Evolutionary conservation across 2,797 vertebrate species (phyloP).

Genomic region (Steatocranus sp.): DNA sequence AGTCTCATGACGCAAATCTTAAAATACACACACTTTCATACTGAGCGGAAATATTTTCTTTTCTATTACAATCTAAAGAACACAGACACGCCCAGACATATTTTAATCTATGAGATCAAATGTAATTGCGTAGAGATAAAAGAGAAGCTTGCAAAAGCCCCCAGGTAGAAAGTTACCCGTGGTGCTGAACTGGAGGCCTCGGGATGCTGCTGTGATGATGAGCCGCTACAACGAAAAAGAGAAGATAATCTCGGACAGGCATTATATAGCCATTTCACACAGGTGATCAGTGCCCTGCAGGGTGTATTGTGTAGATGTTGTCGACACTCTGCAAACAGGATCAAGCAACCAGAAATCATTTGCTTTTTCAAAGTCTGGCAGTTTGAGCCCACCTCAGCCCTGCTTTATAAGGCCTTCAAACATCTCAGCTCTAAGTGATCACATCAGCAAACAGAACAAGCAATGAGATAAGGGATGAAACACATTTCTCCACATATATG

Average conservation of each 20-base stretch:
- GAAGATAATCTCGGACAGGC: not conserved
- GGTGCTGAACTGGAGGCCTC: not conserved
- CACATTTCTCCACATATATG: not conserved
- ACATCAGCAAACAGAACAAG: no score
- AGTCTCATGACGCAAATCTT: not conserved
- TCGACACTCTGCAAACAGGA: not conserved
- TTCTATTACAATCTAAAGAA: not conserved
- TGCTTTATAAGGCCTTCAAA: not conserved
- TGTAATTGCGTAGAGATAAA: constrained; percentile 20
- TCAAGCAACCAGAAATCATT: not conserved
- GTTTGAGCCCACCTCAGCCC: not conserved
- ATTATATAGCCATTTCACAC: not conserved
- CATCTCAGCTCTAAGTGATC: no score
- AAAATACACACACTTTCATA: not conserved
- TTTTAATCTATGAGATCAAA: not conserved
- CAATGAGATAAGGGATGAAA: not conserved
- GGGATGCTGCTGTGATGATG: constrained; percentile 27
- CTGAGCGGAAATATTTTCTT: not conserved
- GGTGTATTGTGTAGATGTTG: not conserved
- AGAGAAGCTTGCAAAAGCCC: not conserved
- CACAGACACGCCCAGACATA: not conserved
- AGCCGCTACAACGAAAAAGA: constrained; percentile 25
- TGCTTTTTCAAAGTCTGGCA: not conserved
- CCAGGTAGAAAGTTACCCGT: constrained; percentile 21
- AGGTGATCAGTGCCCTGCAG: not conserved